Base-by-base conservation (phyloP, 2,113 vertebrate species). In the Meriones unguiculatus region DNA sequence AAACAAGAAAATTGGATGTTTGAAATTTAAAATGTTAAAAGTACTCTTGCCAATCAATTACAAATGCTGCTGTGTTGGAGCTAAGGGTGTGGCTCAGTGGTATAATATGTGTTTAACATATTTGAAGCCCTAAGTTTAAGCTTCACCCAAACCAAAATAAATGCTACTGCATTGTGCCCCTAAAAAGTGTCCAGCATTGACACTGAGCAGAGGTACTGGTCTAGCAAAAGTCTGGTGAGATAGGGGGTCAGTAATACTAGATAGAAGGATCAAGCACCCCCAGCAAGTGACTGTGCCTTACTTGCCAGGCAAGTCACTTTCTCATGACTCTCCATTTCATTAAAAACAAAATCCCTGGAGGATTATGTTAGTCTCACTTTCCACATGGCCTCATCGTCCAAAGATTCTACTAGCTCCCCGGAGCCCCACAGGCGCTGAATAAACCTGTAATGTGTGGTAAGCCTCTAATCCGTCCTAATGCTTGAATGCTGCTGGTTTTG, bases 291-390 rank as follows among this genome's bases (percentile, higher is more conserved):
- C 10, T 80, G 24, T 87, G 64, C 22, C 78, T 91, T 67, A 89
- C 50, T 82, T 81, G 78, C 14, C 80, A 90, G 52, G 65, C 30
- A 77, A 77, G 35, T 65, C 41, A n/a, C 95, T 95, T 89, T 82
- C 41, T 97, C 78, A 89, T 46, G 28, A 38, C 35, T 86, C 52
- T 93, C 32, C 85, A 1, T 94, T 95, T 93, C n/a, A 76, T 72
- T 24, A 57, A 80, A 81, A 64, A 30, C 38, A 28, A 30, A 46
- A 25, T 14, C 35, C 13, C 57, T 76, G 77, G 30, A 54, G 18
- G 35, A 72, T 72, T 91, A 0, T 86, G 30, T 25, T 84, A 69
- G n/a, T 72, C 25, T 64, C 75, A 62, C 14, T 20, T 80, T 95
- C 59, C 57, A 91, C 50, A 15, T 77, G 69, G 50, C 14, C 70